Percentiles rank a stretch among this genome's conserved stretches.
Evolutionary conservation across 2,113 vertebrate genomes (phyloP).

Genomic region (Struthidea cinerea): DNA sequence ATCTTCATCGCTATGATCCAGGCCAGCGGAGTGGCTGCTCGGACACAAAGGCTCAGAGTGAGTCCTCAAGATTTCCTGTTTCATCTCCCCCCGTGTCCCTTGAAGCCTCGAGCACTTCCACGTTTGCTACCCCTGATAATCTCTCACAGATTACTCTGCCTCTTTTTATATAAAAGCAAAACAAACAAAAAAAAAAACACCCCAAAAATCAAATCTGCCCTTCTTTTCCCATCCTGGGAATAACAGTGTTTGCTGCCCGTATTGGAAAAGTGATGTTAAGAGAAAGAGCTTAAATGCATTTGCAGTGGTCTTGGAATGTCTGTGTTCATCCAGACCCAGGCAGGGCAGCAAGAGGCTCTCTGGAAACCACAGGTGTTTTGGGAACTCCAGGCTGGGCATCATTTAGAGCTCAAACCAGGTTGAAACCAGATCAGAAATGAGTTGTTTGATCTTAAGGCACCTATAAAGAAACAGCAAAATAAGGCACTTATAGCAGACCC

Average conservation of each 20-base stretch:
- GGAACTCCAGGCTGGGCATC: neutral
- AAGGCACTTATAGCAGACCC: neutral
- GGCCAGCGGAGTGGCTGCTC: slow-evolving; percentile 88
- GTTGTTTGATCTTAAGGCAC: neutral
- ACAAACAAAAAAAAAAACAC: accelerated
- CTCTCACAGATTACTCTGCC: neutral
- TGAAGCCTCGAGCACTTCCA: neutral
- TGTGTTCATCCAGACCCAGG: neutral
- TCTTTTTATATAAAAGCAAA: neutral
- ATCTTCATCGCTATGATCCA: slow-evolving; percentile 99
- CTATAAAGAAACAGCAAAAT: neutral
- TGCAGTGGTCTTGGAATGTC: neutral
- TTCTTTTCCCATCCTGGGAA: neutral
- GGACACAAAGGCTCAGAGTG: slow-evolving; percentile 88
- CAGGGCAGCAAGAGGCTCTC: neutral
- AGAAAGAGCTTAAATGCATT: neutral
- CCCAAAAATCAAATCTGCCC: neutral
- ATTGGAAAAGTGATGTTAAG: neutral
- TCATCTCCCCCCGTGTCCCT: neutral
- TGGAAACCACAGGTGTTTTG: neutral
- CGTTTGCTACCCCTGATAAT: neutral
- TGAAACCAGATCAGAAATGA: neutral
- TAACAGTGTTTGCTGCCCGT: neutral
- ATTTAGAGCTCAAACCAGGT: neutral
- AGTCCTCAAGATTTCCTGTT: neutral